Evolutionary conservation across 2,113 vertebrate species (phyloP), one percentile per base, ranked within the genome.

Genomic region (Alaudala cheleensis): DNA sequence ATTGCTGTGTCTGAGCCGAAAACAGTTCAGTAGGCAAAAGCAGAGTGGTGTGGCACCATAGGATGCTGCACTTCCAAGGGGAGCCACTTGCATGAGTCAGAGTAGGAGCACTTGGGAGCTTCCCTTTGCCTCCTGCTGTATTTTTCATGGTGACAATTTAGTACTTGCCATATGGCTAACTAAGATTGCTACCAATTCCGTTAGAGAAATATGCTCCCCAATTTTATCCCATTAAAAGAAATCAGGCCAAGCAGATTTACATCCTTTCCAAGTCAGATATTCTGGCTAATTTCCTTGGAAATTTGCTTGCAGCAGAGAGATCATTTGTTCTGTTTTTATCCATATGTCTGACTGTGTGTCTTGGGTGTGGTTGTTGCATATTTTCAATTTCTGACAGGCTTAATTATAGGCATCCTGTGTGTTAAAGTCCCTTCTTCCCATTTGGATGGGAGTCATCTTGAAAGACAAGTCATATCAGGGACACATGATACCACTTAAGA

Each of bases 41-140:
- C 7, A 40, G 7, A 6, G 12, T 14, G 22, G 6, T 5, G 26
- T n/a, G 34, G 33, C 5, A n/a, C 9, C 1, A 0, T 5, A 11
- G 11, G 49, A 49, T 28, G 15, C 39, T 47, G 29, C 11, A 24
- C 5, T 45, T 45, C 44, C n/a, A 34, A 50, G 16, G 9, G 31
- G 24, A 57, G 47, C 8, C 15, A 34, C 25, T 12, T 39, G 4
- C 10, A 29, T 6, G 24, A 39, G 17, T 9, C 12, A 4, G 26
- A 34, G 11, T 2, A 34, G 3, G 18, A 53, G 62, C 23, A 45
- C 10, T 22, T 33, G 47, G 19, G 71, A 50, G 25, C 33, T 44
- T 12, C 31, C 20, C 15, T 56, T 49, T 53, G 31, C 10, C 14
- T 76, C 23, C 25, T 58, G 19, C 13, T 74, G 49, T 34, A 19